Base-by-base conservation (phyloP, 1,140 invertebrate genomes). In the Gonioctena quinquepunctata region DNA sequence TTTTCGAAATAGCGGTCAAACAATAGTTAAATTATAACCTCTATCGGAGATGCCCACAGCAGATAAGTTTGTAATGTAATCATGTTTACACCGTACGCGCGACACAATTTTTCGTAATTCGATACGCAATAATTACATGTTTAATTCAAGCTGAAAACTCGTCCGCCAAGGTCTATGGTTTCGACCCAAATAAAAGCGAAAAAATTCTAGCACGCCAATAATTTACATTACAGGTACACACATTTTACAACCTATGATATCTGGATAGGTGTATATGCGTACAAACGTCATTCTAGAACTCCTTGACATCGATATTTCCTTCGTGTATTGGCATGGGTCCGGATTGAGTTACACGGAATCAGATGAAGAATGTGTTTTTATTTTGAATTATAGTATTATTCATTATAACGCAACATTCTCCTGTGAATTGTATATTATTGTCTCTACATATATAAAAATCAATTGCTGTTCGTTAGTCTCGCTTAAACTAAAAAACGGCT, bases 81-180 rank as follows among this genome's bases (percentile, higher is more conserved):
- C 11, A 42, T 42, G 33, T 42, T 42, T 42, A 42, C 33, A 42
- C 33, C 11, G 13, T 42, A 42, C 33, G 33, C 33, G 33, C 16
- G 33, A 42, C 33, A 42, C 33, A n/a, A 2, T 42, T 42, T 42
- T 42, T 42, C 16, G 33, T 42, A 42, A 42, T 42, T 42, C 33
- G 33, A 42, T 42, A 42, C 33, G 33, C 33, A 42, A 42, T 42
- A 42, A 42, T 42, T 42, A n/a, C 11, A 42, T 42, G 33, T 42
- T 42, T 54, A 54, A 54, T 54, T 54, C 52, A 54, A 23, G 18
- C 52, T 54, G 52, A 54, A 54, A 54, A 54, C 52, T 54, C 52
- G 52, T 22, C 52, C 52, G 52, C 18, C 52, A 54, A 54, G 52
- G 52, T 54, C 52, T 54, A 54, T 54, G 13, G 52, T 54, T 54